These are phyloP conservation scores for Ricordea florida DNA, from an alignment of 92 coral and sea anemone species.

Conservation along the genomic window DNA sequence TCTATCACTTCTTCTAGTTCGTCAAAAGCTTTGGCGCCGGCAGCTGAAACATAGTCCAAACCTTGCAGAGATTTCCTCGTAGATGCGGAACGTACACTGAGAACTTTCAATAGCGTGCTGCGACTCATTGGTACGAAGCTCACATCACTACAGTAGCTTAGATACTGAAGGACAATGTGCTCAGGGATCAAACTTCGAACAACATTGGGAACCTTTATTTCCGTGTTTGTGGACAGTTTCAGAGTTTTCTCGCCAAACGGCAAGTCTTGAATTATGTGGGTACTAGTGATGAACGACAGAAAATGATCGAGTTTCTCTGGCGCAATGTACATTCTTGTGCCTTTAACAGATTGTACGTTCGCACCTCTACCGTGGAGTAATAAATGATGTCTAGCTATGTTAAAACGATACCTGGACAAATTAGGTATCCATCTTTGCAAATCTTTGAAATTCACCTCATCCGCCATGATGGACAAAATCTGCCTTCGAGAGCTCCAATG, in stretches of 20 bases:
- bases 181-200: slow-evolving; percentile 1
- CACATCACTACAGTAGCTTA: not conserved
- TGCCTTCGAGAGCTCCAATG: slow-evolving; percentile 2
- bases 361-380: slow-evolving; percentile 3
- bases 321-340: not conserved
- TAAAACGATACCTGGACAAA: not conserved
- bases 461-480: slow-evolving; percentile 14
- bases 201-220: slow-evolving; percentile 10
- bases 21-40: slow-evolving; percentile 7
- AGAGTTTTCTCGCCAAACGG: slow-evolving; percentile 16
- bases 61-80: too few species aligned
- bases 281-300: not conserved
- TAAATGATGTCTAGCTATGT: slow-evolving; percentile 5
- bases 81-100: too few species aligned
- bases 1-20: not conserved
- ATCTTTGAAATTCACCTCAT: not conserved
- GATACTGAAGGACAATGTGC: not conserved
- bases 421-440: slow-evolving; percentile 1
- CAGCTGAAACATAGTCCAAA: not conserved
- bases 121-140: too few species aligned
- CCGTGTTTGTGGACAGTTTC: not conserved
- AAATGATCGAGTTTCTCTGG: slow-evolving; percentile 2
- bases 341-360: not conserved
- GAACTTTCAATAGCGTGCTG: too few species aligned
- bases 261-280: slow-evolving; percentile 3